These are phyloP conservation scores for Thalassophryne amazonica DNA, from an alignment of 2,797 vertebrate species.

Conservation along the genomic window DNA sequence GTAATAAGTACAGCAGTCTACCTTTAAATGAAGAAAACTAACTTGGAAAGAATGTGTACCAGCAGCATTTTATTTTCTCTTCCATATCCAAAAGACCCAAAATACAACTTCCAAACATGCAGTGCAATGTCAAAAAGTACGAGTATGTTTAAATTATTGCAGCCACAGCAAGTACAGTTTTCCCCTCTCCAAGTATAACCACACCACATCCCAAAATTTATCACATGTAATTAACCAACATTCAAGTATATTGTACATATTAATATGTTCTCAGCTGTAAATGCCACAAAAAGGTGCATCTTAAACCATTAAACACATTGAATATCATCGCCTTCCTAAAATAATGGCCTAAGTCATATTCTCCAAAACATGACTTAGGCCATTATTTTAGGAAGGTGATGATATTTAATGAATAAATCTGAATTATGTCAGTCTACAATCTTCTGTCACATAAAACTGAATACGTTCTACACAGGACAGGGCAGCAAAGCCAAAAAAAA, in stretches of 20 bases:
- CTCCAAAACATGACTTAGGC: too few species aligned
- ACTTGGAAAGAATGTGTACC: neutral
- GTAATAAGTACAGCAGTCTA: too few species aligned
- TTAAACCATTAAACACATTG: neutral
- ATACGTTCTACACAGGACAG: slow-evolving; percentile 1
- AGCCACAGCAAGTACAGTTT: neutral
- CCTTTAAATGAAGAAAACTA: too few species aligned
- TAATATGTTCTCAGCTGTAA: slow-evolving; percentile 4
- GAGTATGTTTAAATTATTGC: slow-evolving; percentile 1
- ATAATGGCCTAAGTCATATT: too few species aligned
- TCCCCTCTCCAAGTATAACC: slow-evolving; percentile 1
- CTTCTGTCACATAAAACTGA: slow-evolving; percentile 22
- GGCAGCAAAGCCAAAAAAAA: neutral
- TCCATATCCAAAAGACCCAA: slow-evolving; percentile 22
- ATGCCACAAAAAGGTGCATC: slow-evolving; percentile 23
- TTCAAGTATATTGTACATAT: slow-evolving; percentile 16
- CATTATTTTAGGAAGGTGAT: too few species aligned
- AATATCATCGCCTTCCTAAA: too few species aligned
- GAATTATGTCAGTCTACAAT: too few species aligned
- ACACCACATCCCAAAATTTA: slow-evolving; percentile 9
- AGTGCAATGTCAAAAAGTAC: slow-evolving; percentile 17
- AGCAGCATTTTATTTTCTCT: slow-evolving; percentile 22
- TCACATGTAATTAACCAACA: slow-evolving; percentile 1
- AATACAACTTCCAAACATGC: slow-evolving; percentile 39
- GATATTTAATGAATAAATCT: slow-evolving; percentile 10